phyloP scores from a whole-genome alignment of 2,888 invertebrate species.

The Erebia aethiops region DNA sequence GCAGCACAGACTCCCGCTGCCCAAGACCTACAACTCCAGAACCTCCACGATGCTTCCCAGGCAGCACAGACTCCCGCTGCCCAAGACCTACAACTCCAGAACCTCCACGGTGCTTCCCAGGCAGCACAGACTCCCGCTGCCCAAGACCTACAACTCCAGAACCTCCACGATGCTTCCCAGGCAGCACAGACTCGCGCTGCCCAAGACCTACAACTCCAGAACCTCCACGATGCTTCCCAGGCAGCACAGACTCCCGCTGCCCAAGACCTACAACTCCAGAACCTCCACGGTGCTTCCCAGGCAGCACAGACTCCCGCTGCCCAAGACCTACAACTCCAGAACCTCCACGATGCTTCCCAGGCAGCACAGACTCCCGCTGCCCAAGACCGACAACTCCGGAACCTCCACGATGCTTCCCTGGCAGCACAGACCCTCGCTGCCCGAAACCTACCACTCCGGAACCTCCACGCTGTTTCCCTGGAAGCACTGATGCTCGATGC shows the following conservation, averaged over 20 bases:
- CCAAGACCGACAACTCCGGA: conserved; percentile 46
- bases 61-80: conserved; percentile 25
- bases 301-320: conserved; percentile 48
- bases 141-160: conserved; percentile 25
- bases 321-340: conserved; percentile 46
- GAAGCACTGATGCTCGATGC: conserved; percentile 44
- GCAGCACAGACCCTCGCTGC: conserved; percentile 49
- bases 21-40: conserved; percentile 22
- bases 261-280: conserved; percentile 51
- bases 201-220: conserved; percentile 46
- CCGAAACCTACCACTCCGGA: conserved; percentile 47
- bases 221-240: conserved; percentile 44
- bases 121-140: conserved; percentile 33
- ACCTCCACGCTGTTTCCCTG: conserved; percentile 36
- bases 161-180: conserved; percentile 33
- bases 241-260: conserved; percentile 44
- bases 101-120: conserved; percentile 36
- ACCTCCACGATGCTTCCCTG: conserved; percentile 46
- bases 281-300: conserved; percentile 45
- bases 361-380: conserved; percentile 52
- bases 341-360: conserved; percentile 51
- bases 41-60: conserved; percentile 26
- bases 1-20: conserved; percentile 43
- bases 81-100: conserved; percentile 24
- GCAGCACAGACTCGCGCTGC: conserved; percentile 47